Evolutionary conservation across 2,113 vertebrate species (phyloP).

Genomic region (Chloebia gouldiae): DNA sequence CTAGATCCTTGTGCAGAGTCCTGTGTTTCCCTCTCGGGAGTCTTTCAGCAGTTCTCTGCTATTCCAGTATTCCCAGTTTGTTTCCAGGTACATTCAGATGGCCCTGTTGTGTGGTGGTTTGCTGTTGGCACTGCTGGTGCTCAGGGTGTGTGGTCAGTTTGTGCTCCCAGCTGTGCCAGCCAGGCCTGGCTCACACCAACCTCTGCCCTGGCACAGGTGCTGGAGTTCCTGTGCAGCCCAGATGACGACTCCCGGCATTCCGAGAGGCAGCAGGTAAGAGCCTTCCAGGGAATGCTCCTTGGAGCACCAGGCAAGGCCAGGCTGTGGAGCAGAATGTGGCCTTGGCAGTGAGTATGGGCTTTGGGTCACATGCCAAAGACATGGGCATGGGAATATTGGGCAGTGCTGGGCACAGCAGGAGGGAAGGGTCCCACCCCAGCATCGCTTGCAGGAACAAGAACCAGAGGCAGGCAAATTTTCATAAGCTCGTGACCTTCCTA

Average conservation of each 20-base stretch:
- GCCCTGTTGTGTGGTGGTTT: accelerated
- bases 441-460: not conserved
- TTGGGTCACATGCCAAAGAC: not conserved
- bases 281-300: not conserved
- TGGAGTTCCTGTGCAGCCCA: slow-evolving; percentile 95
- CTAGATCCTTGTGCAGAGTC: not conserved
- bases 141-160: not conserved
- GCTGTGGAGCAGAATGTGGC: not conserved
- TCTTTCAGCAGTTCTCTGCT: not conserved
- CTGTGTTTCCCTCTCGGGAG: not conserved
- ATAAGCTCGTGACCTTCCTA: not conserved
- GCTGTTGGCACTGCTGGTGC: not conserved
- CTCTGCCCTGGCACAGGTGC: slow-evolving; percentile 77
- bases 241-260: slow-evolving; percentile 94
- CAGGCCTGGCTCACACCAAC: not conserved
- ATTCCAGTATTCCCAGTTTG: not conserved
- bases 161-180: not conserved
- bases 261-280: slow-evolving; percentile 91
- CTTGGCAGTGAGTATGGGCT: accelerated
- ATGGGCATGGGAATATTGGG: not conserved
- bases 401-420: not conserved
- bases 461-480: not conserved
- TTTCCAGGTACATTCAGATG: not conserved
- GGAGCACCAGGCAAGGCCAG: not conserved
- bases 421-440: not conserved